A percentile compares a stretch with the other conserved stretches of the same genome.
Evolutionary conservation across 2,888 invertebrate genomes (phyloP).

Genomic region (Leptura quadrifasciata): DNA sequence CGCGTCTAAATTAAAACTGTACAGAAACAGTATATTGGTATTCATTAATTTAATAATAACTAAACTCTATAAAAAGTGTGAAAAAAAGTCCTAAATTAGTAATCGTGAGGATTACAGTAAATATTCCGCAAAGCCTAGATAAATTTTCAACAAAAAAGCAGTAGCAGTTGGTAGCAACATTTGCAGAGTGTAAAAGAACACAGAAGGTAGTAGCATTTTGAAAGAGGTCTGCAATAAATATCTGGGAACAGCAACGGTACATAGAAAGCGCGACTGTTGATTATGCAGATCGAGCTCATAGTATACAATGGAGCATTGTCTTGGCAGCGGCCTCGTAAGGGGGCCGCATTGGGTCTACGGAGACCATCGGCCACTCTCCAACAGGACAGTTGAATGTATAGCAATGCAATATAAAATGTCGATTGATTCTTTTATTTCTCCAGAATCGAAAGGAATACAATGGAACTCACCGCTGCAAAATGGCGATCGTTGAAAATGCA

Average conservation of each 20-base stretch:
- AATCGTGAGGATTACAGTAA: background rate
- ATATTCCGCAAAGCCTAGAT: background rate
- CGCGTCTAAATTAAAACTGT: too few species aligned
- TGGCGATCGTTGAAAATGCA: slow-evolving; percentile 13
- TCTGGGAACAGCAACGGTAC: slow-evolving; percentile 46
- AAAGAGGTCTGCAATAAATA: slow-evolving; percentile 42
- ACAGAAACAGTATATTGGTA: too few species aligned
- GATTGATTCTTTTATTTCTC: slow-evolving; percentile 46
- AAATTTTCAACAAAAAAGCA: slow-evolving; percentile 1
- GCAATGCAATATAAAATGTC: slow-evolving; percentile 40
- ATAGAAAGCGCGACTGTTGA: slow-evolving; percentile 38
- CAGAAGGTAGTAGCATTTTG: slow-evolving; percentile 36
- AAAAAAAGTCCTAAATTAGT: background rate
- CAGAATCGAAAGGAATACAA: slow-evolving; percentile 39
- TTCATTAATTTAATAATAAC: too few species aligned
- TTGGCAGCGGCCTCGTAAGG: slow-evolving; percentile 39
- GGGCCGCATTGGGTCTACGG: slow-evolving; percentile 34
- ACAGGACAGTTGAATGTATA: slow-evolving; percentile 40
- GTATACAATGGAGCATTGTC: slow-evolving; percentile 53
- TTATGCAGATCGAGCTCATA: slow-evolving; percentile 50
- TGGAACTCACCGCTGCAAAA: slow-evolving; percentile 32
- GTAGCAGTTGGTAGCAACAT: slow-evolving; percentile 7
- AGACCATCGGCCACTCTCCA: slow-evolving; percentile 43
- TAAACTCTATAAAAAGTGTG: too few species aligned
- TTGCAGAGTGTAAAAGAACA: slow-evolving; percentile 36